Evolutionary conservation across 2,888 invertebrate genomes (phyloP), one percentile per base, ranked within the genome.

Genomic region (Linnaemya vulpina): DNA sequence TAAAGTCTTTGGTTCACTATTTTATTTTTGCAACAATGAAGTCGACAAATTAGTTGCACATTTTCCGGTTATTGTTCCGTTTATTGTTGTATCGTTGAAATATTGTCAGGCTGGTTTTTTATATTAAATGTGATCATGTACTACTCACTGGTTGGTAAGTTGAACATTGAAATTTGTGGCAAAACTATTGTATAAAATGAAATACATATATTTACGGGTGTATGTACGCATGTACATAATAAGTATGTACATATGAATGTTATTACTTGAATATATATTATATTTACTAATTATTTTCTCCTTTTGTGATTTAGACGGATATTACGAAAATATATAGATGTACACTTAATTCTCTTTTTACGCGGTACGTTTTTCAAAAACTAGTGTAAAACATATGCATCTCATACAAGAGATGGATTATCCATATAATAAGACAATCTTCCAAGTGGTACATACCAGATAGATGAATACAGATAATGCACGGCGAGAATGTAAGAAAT

Each of bases 21-120:
- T 65, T 68, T 30, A 30, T 30, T 40, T 46, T 43, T 35, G n/a
- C n/a, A 74, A 81, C 73, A 85, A 85, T 70, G 60, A 40, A 70
- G 71, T 70, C 85, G 78, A 85, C 82, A 85, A 82, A 85, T 82
- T 63, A 65, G 75, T 78, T 75, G 82, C 63, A 82, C 78, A 78
- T 75, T 85, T 82, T 85, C 78, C 81, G 85, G 85, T 82, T 82
- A 85, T 85, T 78, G 82, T 67, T 78, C 82, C 71, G 85, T 78
- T 81, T 38, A 67, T 74, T 78, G 35, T 46, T 75, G 73, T 53
- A 55, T 49, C 38, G 20, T 74, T 78, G 43, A 62, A 82, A 85
- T 71, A 75, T 71, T 51, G 68, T 62, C 60, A 82, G 71, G 65
- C 62, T 25, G 53, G 60, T 74, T 38, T 53, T 20, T 51, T 3